phyloP scores from a whole-genome alignment of 2,888 invertebrate species.

The Polylopha cassiicola region DNA sequence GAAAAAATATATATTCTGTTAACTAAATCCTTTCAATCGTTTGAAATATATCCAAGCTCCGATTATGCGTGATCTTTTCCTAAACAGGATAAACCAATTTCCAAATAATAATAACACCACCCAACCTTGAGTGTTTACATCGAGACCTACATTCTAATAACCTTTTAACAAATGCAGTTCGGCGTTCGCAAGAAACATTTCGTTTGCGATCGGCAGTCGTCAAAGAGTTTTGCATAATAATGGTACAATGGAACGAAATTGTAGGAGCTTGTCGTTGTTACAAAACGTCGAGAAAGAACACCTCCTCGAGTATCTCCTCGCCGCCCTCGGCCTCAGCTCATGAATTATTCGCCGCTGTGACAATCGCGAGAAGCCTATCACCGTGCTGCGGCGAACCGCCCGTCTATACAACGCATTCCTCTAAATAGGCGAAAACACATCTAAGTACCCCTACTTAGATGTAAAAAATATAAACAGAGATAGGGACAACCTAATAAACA shows the following conservation, averaged over 20 bases:
- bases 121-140: conserved; percentile 55
- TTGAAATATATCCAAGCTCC: no score
- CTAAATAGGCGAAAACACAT: no score
- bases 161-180: conserved; percentile 65
- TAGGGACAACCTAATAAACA: no score
- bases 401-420: no score
- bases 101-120: conserved; percentile 33
- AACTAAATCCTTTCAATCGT: no score
- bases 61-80: neutral
- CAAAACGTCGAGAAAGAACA: conserved; percentile 61
- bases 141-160: conserved; percentile 66
- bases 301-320: conserved; percentile 48
- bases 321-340: conserved; percentile 40
- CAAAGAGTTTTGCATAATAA: conserved; percentile 65
- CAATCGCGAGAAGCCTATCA: conserved; percentile 36
- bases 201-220: conserved; percentile 50
- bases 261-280: conserved; percentile 41
- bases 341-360: conserved; percentile 68
- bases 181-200: conserved; percentile 50
- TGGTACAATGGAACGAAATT: conserved; percentile 55
- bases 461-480: no score
- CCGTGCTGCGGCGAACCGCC: conserved; percentile 29
- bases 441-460: no score
- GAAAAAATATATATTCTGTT: no score
- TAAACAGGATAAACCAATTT: conserved; percentile 26